Percentiles rank a stretch among this genome's conserved stretches.
Evolutionary conservation across 2,113 vertebrate genomes (phyloP).

Genomic region (Perca schrenkii): DNA sequence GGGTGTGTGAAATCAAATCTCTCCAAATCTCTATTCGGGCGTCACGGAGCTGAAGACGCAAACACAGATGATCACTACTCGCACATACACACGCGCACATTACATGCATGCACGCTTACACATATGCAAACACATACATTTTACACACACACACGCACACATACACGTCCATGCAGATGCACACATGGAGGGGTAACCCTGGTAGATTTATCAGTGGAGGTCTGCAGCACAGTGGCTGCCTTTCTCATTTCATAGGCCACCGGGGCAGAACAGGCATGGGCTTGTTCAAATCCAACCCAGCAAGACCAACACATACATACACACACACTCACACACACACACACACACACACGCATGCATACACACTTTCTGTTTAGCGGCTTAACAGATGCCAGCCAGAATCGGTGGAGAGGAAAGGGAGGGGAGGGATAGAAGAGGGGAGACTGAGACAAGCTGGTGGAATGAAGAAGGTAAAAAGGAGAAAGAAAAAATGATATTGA

Average conservation of each 20-base stretch:
- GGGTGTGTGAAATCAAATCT: conserved; percentile 80
- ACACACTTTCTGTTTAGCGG: conserved; percentile 83
- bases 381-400: conserved; percentile 88
- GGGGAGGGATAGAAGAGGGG: conserved; percentile 62
- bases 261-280: conserved; percentile 89
- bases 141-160: conserved; percentile 28
- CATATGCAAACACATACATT: conserved; percentile 66
- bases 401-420: conserved; percentile 70
- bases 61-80: conserved; percentile 77
- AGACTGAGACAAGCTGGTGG: conserved; percentile 61
- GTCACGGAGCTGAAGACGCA: conserved; percentile 77
- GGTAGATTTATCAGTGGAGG: conserved; percentile 86
- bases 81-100: conserved; percentile 62
- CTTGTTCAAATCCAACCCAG: conserved; percentile 90
- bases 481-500: conserved; percentile 41
- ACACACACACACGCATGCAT: conserved; percentile 50
- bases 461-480: conserved; percentile 52
- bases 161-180: conserved; percentile 63
- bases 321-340: conserved; percentile 44
- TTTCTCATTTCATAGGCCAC: conserved; percentile 92
- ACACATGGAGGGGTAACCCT: conserved; percentile 80
- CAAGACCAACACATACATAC: conserved; percentile 83
- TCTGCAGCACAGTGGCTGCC: conserved; percentile 90
- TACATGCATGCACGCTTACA: conserved; percentile 72
- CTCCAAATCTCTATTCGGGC: conserved; percentile 78